A percentile compares a stretch with the other conserved stretches of the same genome.
Evolutionary conservation across 2,888 invertebrate species (phyloP).

Genomic region (Coremacera marginata): DNA sequence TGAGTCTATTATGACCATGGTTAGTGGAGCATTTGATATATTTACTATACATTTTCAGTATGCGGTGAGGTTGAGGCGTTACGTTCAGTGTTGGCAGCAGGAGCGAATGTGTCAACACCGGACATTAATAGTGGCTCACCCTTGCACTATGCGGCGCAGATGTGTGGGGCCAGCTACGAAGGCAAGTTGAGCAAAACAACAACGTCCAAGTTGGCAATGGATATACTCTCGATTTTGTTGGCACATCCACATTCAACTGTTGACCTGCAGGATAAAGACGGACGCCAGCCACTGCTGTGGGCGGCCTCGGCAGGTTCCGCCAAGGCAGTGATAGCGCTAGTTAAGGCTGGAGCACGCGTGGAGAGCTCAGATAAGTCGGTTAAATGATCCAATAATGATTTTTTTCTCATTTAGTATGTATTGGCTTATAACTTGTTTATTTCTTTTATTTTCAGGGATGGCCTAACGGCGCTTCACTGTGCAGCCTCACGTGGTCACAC

Average conservation of each 20-base stretch:
- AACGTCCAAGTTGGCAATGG: slow-evolving; percentile 65
- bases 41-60: slow-evolving; percentile 72
- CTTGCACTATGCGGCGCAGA: slow-evolving; percentile 96
- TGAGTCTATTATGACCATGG: slow-evolving; percentile 64
- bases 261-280: slow-evolving; percentile 90
- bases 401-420: neutral
- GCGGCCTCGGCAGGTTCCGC: slow-evolving; percentile 96
- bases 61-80: slow-evolving; percentile 94
- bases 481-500: slow-evolving; percentile 96
- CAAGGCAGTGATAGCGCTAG: slow-evolving; percentile 89
- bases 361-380: slow-evolving; percentile 82
- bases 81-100: slow-evolving; percentile 84
- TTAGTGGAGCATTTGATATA: no score
- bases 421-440: neutral
- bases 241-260: slow-evolving; percentile 84
- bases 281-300: slow-evolving; percentile 95
- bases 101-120: slow-evolving; percentile 88
- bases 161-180: slow-evolving; percentile 87
- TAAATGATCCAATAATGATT: neutral
- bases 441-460: slow-evolving; percentile 77
- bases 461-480: slow-evolving; percentile 95
- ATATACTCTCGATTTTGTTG: slow-evolving; percentile 83
- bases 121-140: slow-evolving; percentile 97
- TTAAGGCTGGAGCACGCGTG: slow-evolving; percentile 87
- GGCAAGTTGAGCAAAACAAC: slow-evolving; percentile 67